These are phyloP conservation scores for Lasioglossum leucozonium DNA, from an alignment of 2,888 invertebrate genomes.

Conservation along the genomic window DNA sequence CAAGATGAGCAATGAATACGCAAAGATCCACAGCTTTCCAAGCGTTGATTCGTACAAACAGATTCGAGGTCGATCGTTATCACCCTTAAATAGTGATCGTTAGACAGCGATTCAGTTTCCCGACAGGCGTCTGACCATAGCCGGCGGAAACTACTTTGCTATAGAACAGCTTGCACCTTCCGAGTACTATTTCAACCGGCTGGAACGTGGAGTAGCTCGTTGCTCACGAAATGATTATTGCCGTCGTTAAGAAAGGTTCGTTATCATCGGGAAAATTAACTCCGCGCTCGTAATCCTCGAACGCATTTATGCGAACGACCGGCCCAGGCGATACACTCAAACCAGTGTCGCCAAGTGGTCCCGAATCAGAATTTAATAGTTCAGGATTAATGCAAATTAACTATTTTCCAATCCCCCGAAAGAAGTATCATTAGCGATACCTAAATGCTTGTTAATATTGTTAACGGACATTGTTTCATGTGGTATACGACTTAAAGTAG, in stretches of 20 bases:
- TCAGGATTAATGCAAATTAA: background rate
- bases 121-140: constrained; percentile 18
- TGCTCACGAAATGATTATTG: constrained; percentile 54
- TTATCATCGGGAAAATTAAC: constrained; percentile 60
- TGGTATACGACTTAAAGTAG: background rate
- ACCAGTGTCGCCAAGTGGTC: background rate
- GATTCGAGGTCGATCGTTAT: constrained; percentile 2
- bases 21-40: background rate
- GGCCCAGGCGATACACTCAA: background rate
- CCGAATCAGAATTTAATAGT: constrained; percentile 1
- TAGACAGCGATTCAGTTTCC: constrained; percentile 9
- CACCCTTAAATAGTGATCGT: background rate
- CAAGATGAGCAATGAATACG: background rate
- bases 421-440: background rate
- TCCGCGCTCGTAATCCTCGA: constrained; percentile 44
- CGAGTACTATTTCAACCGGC: constrained; percentile 33
- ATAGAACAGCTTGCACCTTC: constrained; percentile 10
- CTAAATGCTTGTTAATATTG: background rate
- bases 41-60: background rate
- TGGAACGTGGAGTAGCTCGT: constrained; percentile 39
- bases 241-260: constrained; percentile 45
- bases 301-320: constrained; percentile 4
- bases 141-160: constrained; percentile 45
- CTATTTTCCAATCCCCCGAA: background rate
- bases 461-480: background rate